Evolutionary conservation across 2,888 invertebrate genomes (phyloP).

Genomic region (Chloroclystis v-ata): DNA sequence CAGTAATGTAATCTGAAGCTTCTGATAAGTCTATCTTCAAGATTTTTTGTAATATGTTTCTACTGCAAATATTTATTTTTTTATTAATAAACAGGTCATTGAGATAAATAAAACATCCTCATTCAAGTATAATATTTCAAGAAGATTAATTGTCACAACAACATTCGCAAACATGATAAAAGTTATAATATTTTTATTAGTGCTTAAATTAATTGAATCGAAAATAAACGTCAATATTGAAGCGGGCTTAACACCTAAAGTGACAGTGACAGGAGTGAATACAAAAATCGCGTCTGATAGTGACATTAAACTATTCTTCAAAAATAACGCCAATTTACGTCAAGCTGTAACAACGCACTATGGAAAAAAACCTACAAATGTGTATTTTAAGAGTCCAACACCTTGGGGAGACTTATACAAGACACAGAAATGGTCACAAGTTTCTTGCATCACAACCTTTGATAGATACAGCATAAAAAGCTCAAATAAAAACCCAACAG

Average conservation of each 20-base stretch:
- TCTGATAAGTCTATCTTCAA: too few species aligned
- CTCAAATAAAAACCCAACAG: slow-evolving; percentile 35
- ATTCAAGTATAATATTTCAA: slow-evolving; percentile 3
- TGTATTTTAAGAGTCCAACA: slow-evolving; percentile 55
- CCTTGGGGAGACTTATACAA: slow-evolving; percentile 64
- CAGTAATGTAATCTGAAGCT: too few species aligned
- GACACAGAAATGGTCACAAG: slow-evolving; percentile 53
- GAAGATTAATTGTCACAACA: not conserved
- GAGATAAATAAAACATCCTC: slow-evolving; percentile 5
- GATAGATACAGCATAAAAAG: slow-evolving; percentile 44
- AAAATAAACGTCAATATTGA: slow-evolving; percentile 45
- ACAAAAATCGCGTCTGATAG: slow-evolving; percentile 37
- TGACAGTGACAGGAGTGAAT: slow-evolving; percentile 45
- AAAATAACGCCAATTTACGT: slow-evolving; percentile 32
- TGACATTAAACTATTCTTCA: slow-evolving; percentile 49
- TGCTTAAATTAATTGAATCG: slow-evolving; percentile 29
- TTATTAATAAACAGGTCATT: slow-evolving; percentile 11
- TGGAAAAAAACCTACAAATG: slow-evolving; percentile 40
- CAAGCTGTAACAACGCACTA: slow-evolving; percentile 43
- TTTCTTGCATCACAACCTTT: slow-evolving; percentile 41
- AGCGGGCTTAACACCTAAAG: slow-evolving; percentile 29
- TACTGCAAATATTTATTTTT: too few species aligned
- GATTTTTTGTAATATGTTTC: too few species aligned
- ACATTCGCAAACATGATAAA: slow-evolving; percentile 17
- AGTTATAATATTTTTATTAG: slow-evolving; percentile 11